These are phyloP conservation scores for Poeciliopsis presidionis DNA, from an alignment of 2,797 vertebrate genomes.

Conservation along the genomic window DNA sequence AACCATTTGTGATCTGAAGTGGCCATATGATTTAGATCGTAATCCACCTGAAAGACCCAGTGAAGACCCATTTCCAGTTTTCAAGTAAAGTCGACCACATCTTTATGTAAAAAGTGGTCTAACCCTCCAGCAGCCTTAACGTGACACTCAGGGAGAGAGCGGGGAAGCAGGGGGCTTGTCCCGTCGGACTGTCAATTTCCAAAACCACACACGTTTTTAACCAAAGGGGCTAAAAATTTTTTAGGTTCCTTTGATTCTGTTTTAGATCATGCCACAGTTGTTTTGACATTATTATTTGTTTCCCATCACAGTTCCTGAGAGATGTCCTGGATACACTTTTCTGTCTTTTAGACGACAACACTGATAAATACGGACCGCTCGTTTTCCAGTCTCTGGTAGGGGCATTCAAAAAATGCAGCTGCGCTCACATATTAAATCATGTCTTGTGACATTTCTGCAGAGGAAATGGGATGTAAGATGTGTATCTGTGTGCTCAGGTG, in stretches of 20 bases:
- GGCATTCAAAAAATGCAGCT: constrained; percentile 18
- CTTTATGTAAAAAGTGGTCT: background rate
- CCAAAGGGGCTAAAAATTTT: constrained; percentile 45
- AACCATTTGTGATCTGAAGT: background rate
- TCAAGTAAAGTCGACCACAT: background rate
- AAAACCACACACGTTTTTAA: constrained; percentile 6
- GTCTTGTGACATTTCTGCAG: constrained; percentile 11
- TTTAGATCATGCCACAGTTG: constrained; percentile 48
- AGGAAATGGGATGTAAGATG: constrained; percentile 6
- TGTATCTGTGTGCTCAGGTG: constrained; percentile 81
- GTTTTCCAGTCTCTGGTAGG: constrained; percentile 99
- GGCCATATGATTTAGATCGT: background rate
- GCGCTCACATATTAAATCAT: constrained; percentile 9
- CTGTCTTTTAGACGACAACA: constrained; percentile 98
- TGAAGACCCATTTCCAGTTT: background rate
- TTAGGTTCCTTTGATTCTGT: constrained; percentile 58
- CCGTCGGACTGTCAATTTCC: too few relatives aligned
- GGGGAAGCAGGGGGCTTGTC: too few relatives aligned
- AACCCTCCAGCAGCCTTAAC: too few relatives aligned
- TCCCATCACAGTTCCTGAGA: constrained; percentile 89
- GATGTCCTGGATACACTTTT: constrained; percentile 98
- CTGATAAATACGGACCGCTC: constrained; percentile 96
- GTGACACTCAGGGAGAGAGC: too few relatives aligned
- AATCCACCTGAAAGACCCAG: background rate
- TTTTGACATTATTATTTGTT: constrained; percentile 42